A percentile compares a stretch with the other conserved stretches of the same genome.
phyloP scores from a whole-genome alignment of 1,140 invertebrate species.

The Leptinotarsa texana region DNA sequence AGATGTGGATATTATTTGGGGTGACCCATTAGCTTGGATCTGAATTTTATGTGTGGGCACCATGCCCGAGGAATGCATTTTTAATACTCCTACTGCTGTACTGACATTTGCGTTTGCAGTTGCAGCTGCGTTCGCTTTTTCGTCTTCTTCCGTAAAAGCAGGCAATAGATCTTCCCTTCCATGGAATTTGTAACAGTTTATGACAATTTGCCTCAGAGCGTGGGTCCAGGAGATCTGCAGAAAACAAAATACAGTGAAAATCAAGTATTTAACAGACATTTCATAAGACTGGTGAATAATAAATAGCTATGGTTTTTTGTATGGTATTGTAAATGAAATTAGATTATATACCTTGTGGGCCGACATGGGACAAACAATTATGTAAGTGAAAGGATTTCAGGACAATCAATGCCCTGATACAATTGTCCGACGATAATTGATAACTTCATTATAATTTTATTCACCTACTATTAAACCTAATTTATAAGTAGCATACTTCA shows the following conservation, averaged over 20 bases:
- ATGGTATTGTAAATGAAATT: too few relatives aligned
- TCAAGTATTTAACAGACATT: too few relatives aligned
- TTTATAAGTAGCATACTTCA: too few relatives aligned
- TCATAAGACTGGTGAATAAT: too few relatives aligned
- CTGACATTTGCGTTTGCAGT: constrained; percentile 57
- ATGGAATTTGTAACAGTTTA: constrained; percentile 98
- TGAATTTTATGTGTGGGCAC: constrained; percentile 58
- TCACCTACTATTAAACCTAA: too few relatives aligned
- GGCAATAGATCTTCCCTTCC: constrained; percentile 93
- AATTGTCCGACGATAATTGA: too few relatives aligned
- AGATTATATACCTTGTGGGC: too few relatives aligned
- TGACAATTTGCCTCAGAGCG: constrained; percentile 94
- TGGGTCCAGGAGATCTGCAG: constrained; percentile 96
- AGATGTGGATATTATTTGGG: constrained; percentile 62
- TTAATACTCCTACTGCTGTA: constrained; percentile 67
- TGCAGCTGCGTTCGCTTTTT: constrained; percentile 66
- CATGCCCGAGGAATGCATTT: constrained; percentile 63
- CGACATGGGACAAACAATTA: too few relatives aligned
- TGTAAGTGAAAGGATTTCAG: too few relatives aligned
- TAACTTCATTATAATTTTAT: too few relatives aligned
- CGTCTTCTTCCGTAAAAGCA: constrained; percentile 90
- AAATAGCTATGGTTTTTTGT: too few relatives aligned
- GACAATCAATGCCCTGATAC: too few relatives aligned
- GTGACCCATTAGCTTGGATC: constrained; percentile 58
- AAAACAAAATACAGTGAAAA: neutral